phyloP scores from a whole-genome alignment of 2,113 vertebrate species.

The Leptobrachium ailaonicum region DNA sequence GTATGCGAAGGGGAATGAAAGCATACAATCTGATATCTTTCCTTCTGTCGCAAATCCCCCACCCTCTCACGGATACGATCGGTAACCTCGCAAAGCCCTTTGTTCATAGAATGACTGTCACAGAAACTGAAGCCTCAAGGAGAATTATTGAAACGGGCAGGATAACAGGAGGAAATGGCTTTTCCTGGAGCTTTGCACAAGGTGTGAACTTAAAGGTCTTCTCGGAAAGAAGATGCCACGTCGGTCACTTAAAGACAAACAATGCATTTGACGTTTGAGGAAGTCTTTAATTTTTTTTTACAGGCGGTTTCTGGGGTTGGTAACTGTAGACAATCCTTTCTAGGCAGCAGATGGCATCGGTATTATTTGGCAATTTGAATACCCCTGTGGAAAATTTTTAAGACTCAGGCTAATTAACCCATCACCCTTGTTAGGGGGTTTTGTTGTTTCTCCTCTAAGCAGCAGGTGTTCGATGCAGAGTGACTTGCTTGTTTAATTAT shows the following conservation, averaged over 20 bases:
- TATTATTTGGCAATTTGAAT: slow-evolving; percentile 41
- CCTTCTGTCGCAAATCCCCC: not conserved
- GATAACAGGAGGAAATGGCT: not conserved
- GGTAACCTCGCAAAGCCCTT: slow-evolving; percentile 8
- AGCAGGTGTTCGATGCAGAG: slow-evolving; percentile 8
- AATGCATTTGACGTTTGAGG: not conserved
- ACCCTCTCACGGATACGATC: not conserved
- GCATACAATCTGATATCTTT: not conserved
- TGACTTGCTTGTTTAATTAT: too few relatives aligned
- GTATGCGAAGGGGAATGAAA: too few relatives aligned
- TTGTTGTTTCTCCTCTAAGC: slow-evolving; percentile 2
- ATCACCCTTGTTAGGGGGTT: not conserved
- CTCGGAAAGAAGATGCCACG: not conserved
- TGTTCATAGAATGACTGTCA: not conserved
- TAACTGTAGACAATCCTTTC: slow-evolving; percentile 10
- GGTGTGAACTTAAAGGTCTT: not conserved
- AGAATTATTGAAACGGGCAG: not conserved
- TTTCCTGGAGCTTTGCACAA: not conserved
- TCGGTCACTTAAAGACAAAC: not conserved
- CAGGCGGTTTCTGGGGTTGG: not conserved
- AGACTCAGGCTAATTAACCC: slow-evolving; percentile 17
- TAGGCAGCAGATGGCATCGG: slow-evolving; percentile 30
- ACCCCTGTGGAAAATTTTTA: slow-evolving; percentile 28
- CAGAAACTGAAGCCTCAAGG: not conserved
- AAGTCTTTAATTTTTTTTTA: not conserved